phyloP scores from a whole-genome alignment of 2,113 vertebrate species.

The Glaucidium brasilianum region DNA sequence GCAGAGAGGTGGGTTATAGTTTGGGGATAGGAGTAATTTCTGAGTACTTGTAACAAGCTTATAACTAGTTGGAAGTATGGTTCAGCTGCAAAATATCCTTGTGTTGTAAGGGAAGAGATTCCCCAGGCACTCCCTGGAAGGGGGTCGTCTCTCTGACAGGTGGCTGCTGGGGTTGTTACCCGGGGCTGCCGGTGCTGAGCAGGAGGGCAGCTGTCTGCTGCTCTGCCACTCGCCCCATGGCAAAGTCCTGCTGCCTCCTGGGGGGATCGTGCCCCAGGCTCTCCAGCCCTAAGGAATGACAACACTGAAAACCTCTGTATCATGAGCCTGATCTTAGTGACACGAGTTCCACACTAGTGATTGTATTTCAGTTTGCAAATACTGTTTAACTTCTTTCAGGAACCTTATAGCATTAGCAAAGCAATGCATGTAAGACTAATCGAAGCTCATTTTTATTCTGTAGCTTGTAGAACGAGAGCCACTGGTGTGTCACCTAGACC shows the following conservation, averaged over 20 bases:
- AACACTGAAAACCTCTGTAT: background rate
- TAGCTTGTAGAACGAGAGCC: conserved; percentile 80
- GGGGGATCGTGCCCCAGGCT: background rate
- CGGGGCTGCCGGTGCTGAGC: background rate
- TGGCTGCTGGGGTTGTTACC: background rate
- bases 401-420: background rate
- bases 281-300: background rate
- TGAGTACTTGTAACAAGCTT: background rate
- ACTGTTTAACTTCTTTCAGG: background rate
- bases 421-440: background rate
- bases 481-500: conserved; percentile 86
- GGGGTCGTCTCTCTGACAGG: background rate
- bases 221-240: background rate
- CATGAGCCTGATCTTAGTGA: background rate
- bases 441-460: background rate
- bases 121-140: background rate
- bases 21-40: background rate
- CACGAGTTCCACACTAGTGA: background rate
- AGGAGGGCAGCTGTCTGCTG: background rate
- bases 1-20: background rate
- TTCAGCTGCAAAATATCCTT: background rate
- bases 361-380: background rate
- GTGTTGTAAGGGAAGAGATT: background rate
- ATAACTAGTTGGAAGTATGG: background rate
- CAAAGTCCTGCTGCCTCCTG: background rate